Base-by-base conservation (phyloP, 2,113 vertebrate genomes). In the Neomonachus schauinslandi region DNA sequence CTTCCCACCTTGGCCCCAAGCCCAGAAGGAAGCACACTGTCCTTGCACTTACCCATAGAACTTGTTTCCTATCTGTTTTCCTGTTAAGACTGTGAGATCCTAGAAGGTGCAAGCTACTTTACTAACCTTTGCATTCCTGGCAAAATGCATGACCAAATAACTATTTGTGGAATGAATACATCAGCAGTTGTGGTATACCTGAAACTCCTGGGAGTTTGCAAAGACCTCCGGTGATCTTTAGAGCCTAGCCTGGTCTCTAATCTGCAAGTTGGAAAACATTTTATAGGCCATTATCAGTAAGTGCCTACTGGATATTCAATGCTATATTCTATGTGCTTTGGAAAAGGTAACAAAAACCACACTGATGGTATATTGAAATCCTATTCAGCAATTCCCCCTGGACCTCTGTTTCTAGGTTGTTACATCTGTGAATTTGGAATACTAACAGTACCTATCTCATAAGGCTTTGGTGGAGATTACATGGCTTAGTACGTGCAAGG, bases 21-120 rank as follows among this genome's bases (percentile, higher is more conserved):
- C 24, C 7, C n/a, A 76, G 71, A 19, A 42, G 59, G 53, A 72
- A 61, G 49, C 53, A 12, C 22, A 26, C 18, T 61, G 24, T 7
- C 59, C 55, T 80, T 46, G 49, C 19, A 74, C 46, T n/a, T 33
- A 46, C 28, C 33, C 18, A 28, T 12, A 82, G 4, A 57, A 69
- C 57, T 63, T 57, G 1, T 59, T 96, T 88, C 53, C 57, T n/a
- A 18, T 61, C 22, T 87, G 12, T 69, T 91, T 97, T 89, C 39
- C 39, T 85, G 3, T 74, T 88, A 85, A 61, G 9, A n/a, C 21
- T 77, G 12, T 72, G 71, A 83, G 90, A 87, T 53, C 31, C 86
- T 94, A 63, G 61, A 63, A 87, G 22, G 26, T 31, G 93, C 33
- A 13, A 82, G 21, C 33, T 92, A 26, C 91, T 89, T 97, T 93